A percentile compares a stretch with the other conserved stretches of the same genome.
Conservation (phyloP, 1,140 invertebrate genomes). For the Achroia grisella region DNA sequence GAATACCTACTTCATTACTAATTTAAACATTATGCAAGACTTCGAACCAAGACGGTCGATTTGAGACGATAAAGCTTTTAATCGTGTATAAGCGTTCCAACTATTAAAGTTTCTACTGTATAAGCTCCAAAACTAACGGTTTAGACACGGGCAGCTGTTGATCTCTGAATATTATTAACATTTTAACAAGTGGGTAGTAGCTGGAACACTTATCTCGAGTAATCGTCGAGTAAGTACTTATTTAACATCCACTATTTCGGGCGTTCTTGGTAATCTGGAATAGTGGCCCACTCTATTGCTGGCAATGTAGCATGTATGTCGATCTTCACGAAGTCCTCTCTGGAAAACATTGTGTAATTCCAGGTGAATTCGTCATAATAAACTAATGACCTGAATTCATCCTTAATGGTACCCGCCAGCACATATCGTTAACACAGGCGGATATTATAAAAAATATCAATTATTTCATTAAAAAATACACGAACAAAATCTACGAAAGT, state of each 20-base stretch:
- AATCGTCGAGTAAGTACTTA: neutral
- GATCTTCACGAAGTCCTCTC: too few relatives aligned
- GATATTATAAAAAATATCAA: slow-evolving; percentile 4
- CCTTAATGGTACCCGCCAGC: too few relatives aligned
- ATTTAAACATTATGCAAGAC: slow-evolving; percentile 13
- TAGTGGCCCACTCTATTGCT: too few relatives aligned
- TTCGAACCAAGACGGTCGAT: slow-evolving; percentile 7
- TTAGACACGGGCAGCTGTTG: slow-evolving; percentile 33
- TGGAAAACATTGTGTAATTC: too few relatives aligned
- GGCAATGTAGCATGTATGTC: too few relatives aligned
- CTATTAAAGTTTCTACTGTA: slow-evolving; percentile 39
- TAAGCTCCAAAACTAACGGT: slow-evolving; percentile 39
- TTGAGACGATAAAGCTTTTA: slow-evolving; percentile 25
- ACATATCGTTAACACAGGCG: too few relatives aligned
- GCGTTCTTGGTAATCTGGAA: too few relatives aligned
- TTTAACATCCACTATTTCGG: too few relatives aligned
- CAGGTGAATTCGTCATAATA: too few relatives aligned
- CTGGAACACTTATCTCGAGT: slow-evolving; percentile 17
- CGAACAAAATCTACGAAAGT: too few relatives aligned
- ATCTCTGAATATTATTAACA: slow-evolving; percentile 18
- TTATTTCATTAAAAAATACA: slow-evolving; percentile 9
- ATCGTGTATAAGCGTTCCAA: slow-evolving; percentile 38
- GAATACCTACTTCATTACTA: too few relatives aligned
- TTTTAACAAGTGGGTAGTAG: slow-evolving; percentile 4
- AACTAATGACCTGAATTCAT: too few relatives aligned